These are phyloP conservation scores for Luscinia megarhynchos DNA, from an alignment of 2,797 vertebrate species.

Conservation along the genomic window DNA sequence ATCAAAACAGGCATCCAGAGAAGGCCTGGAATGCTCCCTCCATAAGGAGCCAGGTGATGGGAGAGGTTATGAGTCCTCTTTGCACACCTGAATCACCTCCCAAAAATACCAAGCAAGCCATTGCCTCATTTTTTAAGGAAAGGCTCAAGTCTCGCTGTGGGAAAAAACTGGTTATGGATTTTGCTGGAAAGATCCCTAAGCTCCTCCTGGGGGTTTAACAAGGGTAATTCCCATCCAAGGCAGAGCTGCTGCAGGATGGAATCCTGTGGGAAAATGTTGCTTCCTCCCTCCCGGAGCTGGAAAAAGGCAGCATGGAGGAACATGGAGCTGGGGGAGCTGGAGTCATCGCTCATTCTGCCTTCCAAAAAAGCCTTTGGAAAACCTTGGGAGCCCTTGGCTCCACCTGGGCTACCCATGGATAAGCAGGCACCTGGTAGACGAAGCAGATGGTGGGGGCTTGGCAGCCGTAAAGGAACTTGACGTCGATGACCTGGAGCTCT, in stretches of 20 bases:
- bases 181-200: not conserved
- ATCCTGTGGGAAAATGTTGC: fast-evolving
- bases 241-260: not conserved
- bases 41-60: fast-evolving
- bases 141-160: fast-evolving
- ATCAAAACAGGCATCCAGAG: not conserved
- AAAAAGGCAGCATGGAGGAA: not conserved
- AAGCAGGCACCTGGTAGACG: conserved; percentile 90
- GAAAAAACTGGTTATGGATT: not conserved
- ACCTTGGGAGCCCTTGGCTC: not conserved
- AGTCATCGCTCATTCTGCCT: fast-evolving
- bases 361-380: not conserved
- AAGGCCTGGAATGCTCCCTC: not conserved
- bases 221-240: not conserved
- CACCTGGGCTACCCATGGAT: fast-evolving
- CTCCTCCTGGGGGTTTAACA: not conserved
- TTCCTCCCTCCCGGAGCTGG: not conserved
- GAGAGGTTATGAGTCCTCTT: not conserved
- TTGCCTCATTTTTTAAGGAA: not conserved
- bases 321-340: not conserved
- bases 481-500: conserved; percentile 97
- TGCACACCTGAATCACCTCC: fast-evolving
- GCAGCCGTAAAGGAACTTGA: conserved; percentile 96
- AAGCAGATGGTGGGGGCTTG: conserved; percentile 98
- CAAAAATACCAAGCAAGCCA: not conserved